These are phyloP conservation scores for Drosophila malerkotliana DNA, from an alignment of 1,140 invertebrate genomes.

Conservation along the genomic window DNA sequence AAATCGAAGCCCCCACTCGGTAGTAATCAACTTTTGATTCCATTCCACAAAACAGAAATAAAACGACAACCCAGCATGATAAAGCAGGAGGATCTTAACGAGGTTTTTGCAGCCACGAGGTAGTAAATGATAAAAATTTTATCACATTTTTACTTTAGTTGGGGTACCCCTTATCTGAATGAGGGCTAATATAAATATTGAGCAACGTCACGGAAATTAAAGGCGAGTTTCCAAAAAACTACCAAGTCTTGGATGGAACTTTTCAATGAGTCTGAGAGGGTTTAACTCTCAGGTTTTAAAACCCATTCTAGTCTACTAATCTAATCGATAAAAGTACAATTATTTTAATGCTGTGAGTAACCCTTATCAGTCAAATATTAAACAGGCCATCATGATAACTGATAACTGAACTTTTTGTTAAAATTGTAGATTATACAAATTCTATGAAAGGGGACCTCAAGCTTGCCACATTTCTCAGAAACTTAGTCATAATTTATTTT, in stretches of 20 bases:
- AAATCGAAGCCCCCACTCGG: neutral
- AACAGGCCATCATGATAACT: constrained; percentile 3
- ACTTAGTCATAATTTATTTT: constrained; percentile 28
- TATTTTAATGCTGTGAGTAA: neutral
- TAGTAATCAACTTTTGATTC: neutral
- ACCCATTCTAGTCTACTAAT: neutral
- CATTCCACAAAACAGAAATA: neutral
- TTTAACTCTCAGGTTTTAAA: neutral
- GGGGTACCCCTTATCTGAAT: constrained; percentile 3
- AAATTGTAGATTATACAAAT: neutral
- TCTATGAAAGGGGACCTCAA: neutral
- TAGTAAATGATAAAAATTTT: constrained; percentile 29
- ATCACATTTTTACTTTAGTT: constrained; percentile 15
- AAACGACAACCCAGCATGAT: neutral
- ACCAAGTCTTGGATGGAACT: neutral
- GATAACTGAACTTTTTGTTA: constrained; percentile 4
- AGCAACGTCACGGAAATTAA: constrained; percentile 23
- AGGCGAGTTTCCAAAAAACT: constrained; percentile 4
- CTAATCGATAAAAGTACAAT: neutral
- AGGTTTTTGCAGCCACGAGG: neutral
- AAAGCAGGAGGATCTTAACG: neutral
- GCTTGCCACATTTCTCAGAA: neutral
- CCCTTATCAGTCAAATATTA: neutral
- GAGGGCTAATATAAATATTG: constrained; percentile 20
- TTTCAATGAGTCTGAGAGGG: no score